Base-by-base conservation (phyloP, 1,140 invertebrate species). In the Calephelis virginiensis region DNA sequence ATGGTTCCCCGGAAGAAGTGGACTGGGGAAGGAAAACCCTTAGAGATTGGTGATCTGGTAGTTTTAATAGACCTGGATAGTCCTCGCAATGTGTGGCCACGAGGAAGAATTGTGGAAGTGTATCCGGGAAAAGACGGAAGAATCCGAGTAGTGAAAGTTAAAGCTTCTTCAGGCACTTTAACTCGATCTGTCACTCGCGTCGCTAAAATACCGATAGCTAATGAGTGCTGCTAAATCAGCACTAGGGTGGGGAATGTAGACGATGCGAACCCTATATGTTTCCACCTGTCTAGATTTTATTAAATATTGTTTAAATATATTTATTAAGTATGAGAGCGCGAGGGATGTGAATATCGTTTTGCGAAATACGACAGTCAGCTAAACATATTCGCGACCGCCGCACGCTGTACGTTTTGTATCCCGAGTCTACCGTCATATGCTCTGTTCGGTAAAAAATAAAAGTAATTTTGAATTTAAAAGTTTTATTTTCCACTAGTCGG, bases 31-130 rank as follows among this genome's bases (percentile, higher is more conserved):
- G 17, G 48, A 28, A 53, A 53, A 6, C 60, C 66, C 11, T 28
- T 83, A 12, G 14, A 74, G 62, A 60, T 74, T 3, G 74, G 72
- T 2, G 80, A 83, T 61, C 17, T 83, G 8, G 80, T 83, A 0
- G 10, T 82, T 1, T 47, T 83, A 12, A 67, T 70, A 9, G 80
- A 83, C 38, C 68, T 67, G 5, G 59, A 67, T 10, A 13, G 40
- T 1, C 71, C 73, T 5, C 59, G 80, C 37, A 74, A 76, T 37
- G 47, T 62, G 5, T 83, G 78, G 81, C 72, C 71, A 6, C 60
- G 64, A 28, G 64, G 68, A 0, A 60, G 62, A n/a, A n/a, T n/a
- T 6, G 13, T 43, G 17, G n/a, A n/a, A n/a, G n/a, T n/a, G n/a
- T n/a, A 53, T 14, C 63, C 63, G 8, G 67, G 63, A 8, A 64